Conservation (phyloP, 2,113 vertebrate genomes). For the Neopipo cinnamomea region DNA sequence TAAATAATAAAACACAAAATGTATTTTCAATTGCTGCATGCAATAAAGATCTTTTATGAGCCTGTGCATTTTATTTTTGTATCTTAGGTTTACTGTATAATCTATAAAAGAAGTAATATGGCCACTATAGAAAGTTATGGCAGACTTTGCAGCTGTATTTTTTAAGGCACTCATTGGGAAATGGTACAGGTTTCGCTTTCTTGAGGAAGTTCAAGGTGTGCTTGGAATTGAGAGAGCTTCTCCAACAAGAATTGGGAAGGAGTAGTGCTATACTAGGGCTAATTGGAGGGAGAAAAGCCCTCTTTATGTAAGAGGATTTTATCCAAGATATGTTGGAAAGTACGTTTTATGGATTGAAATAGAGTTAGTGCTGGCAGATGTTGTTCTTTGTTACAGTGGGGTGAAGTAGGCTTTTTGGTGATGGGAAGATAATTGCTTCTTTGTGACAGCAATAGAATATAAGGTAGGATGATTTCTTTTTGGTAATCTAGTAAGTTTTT, state of each 20-base stretch:
- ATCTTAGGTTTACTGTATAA: background rate
- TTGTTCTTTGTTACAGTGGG: background rate
- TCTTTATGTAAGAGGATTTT: background rate
- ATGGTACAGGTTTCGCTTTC: background rate
- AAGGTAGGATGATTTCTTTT: background rate
- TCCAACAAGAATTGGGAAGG: background rate
- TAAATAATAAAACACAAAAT: background rate
- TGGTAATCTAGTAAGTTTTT: background rate
- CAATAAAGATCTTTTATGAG: background rate
- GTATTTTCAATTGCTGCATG: background rate
- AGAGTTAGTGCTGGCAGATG: background rate
- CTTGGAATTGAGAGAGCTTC: background rate
- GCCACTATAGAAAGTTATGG: background rate
- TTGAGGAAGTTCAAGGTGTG: background rate
- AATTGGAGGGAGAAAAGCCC: background rate
- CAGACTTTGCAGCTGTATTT: background rate
- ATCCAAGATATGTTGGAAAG: background rate
- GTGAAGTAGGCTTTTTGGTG: background rate
- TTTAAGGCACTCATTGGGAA: background rate
- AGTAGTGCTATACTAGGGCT: background rate
- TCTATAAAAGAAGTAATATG: conserved; percentile 19
- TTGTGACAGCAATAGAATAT: background rate
- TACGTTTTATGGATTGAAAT: background rate
- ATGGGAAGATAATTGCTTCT: background rate
- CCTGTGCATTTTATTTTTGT: background rate